phyloP scores from a whole-genome alignment of 1,140 invertebrate genomes.

The Megalonaias nervosa region DNA sequence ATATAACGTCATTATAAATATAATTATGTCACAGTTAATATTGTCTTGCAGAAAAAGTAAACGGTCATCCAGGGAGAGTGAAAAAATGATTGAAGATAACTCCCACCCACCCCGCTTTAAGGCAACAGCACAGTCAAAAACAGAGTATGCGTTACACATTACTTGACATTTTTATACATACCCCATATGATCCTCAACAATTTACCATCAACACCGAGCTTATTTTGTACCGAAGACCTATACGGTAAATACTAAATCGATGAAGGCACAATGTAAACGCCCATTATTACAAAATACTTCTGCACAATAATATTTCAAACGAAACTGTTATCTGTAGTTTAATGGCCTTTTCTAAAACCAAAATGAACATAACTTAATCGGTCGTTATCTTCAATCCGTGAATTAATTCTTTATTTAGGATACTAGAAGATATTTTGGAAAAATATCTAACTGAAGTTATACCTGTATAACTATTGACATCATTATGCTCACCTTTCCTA shows the following conservation, averaged over 20 bases:
- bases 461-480: too few relatives aligned
- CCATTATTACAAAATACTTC: too few relatives aligned
- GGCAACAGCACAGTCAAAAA: conserved; percentile 3
- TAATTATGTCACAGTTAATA: neutral
- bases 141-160: conserved; percentile 1
- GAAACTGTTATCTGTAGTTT: too few relatives aligned
- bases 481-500: too few relatives aligned
- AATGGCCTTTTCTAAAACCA: too few relatives aligned
- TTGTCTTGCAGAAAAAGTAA: neutral
- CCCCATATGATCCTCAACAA: neutral
- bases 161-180: conserved; percentile 4
- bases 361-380: too few relatives aligned
- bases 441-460: too few relatives aligned
- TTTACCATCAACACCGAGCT: neutral
- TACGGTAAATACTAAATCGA: neutral
- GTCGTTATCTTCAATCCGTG: too few relatives aligned
- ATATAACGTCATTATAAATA: neutral
- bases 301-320: too few relatives aligned
- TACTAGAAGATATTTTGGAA: too few relatives aligned
- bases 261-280: too few relatives aligned
- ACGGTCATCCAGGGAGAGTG: conserved; percentile 5
- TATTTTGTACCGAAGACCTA: neutral
- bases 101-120: neutral
- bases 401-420: too few relatives aligned
- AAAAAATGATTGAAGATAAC: neutral